Conservation (phyloP, 1,140 invertebrate species). For the Bombus superbus region DNA sequence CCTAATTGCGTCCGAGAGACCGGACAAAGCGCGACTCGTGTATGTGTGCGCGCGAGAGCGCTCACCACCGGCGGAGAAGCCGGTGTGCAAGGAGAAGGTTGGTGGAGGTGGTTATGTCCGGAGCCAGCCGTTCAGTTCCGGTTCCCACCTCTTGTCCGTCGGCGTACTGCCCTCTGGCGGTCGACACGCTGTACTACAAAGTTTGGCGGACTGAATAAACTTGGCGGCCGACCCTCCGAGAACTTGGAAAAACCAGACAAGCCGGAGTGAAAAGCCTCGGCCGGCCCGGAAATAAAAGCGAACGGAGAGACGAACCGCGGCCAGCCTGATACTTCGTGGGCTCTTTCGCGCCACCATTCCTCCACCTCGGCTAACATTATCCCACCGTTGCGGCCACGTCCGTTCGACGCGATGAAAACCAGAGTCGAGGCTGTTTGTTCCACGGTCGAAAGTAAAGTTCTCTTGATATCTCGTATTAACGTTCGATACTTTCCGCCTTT, state of each 20-base stretch:
- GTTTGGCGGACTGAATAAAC: constrained; percentile 83
- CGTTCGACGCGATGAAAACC: constrained; percentile 40
- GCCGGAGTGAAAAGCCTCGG: constrained; percentile 67
- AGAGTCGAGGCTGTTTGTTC: constrained; percentile 19
- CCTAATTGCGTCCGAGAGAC: constrained; percentile 83
- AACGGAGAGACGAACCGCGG: constrained; percentile 37
- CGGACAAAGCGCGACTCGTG: constrained; percentile 82
- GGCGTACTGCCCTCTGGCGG: constrained; percentile 80
- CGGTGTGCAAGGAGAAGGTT: constrained; percentile 13
- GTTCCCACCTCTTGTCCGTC: constrained; percentile 77
- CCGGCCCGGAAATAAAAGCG: constrained; percentile 64
- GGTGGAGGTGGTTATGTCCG: constrained; percentile 75
- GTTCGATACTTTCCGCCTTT: constrained; percentile 44
- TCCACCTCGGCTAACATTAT: not conserved
- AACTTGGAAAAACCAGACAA: constrained; percentile 78
- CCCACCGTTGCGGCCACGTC: constrained; percentile 2
- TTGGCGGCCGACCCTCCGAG: constrained; percentile 77
- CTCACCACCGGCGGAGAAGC: constrained; percentile 29
- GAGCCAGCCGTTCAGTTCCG: constrained; percentile 77
- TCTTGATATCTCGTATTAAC: constrained; percentile 46
- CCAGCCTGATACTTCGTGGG: constrained; percentile 10
- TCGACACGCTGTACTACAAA: constrained; percentile 83
- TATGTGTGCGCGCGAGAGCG: constrained; percentile 73
- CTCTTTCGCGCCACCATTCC: not conserved
- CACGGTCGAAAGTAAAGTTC: constrained; percentile 43